These are phyloP conservation scores for Bombylius major DNA, from an alignment of 2,888 invertebrate species.

Conservation along the genomic window DNA sequence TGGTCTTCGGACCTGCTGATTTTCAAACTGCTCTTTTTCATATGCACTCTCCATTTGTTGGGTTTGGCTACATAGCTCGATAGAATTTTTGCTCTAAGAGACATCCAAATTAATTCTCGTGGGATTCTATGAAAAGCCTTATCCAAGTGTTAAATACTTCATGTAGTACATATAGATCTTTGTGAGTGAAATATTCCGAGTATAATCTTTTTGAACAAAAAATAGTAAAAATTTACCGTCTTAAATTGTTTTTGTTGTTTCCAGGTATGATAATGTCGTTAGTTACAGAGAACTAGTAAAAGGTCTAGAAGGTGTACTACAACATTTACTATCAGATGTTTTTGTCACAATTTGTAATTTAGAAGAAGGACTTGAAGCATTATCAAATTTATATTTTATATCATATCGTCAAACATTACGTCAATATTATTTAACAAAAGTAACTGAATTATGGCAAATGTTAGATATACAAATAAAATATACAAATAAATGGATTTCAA, in stretches of 20 bases:
- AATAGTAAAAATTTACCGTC: not conserved
- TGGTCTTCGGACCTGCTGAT: too few species aligned
- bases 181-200: too few species aligned
- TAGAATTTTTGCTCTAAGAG: too few species aligned
- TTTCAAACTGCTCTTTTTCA: too few species aligned
- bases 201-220: constrained; percentile 41
- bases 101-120: too few species aligned
- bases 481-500: constrained; percentile 55
- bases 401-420: constrained; percentile 60
- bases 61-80: too few species aligned
- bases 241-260: not conserved
- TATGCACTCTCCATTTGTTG: too few species aligned
- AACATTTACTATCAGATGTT: constrained; percentile 65
- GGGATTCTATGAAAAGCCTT: too few species aligned
- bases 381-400: constrained; percentile 66
- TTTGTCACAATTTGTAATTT: constrained; percentile 69
- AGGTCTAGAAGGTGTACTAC: constrained; percentile 59
- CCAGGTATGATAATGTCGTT: constrained; percentile 23
- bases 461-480: constrained; percentile 63
- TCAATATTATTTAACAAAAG: constrained; percentile 55
- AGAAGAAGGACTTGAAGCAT: constrained; percentile 64
- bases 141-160: too few species aligned
- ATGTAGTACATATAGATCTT: too few species aligned
- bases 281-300: constrained; percentile 40
- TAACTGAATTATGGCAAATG: constrained; percentile 55